phyloP scores from a whole-genome alignment of 2,888 invertebrate species.

The Cantharis nigra region DNA sequence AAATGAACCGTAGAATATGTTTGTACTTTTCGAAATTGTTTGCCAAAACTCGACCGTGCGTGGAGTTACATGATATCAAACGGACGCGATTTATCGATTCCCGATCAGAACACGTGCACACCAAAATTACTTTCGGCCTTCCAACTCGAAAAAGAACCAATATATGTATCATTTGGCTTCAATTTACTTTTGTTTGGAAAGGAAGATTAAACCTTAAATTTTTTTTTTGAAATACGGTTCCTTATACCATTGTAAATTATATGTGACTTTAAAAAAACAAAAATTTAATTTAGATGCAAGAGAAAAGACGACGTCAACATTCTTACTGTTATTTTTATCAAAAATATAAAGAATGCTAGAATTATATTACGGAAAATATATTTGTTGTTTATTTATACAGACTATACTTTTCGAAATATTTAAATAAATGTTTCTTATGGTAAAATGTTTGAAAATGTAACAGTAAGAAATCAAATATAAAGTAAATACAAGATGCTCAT shows the following conservation, averaged over 20 bases:
- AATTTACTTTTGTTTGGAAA: constrained; percentile 12
- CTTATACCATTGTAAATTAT: neutral
- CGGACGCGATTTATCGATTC: constrained; percentile 41
- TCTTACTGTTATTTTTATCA: neutral
- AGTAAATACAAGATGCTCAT: neutral
- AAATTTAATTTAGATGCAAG: neutral
- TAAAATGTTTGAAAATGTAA: neutral
- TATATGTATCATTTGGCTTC: constrained; percentile 32
- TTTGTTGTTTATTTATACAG: neutral
- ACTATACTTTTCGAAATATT: neutral
- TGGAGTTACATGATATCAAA: constrained; percentile 38
- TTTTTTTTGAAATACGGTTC: neutral
- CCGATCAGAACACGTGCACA: constrained; percentile 39
- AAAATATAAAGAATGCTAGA: neutral
- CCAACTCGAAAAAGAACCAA: constrained; percentile 42
- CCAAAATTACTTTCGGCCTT: constrained; percentile 40
- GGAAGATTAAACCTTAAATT: constrained; percentile 1
- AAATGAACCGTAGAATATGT: constrained; percentile 27
- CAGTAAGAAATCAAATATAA: neutral
- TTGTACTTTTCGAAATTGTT: constrained; percentile 27
- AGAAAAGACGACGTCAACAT: neutral
- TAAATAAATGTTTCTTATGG: neutral
- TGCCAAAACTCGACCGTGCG: constrained; percentile 36
- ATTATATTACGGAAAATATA: neutral
- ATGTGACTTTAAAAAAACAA: neutral